Percentiles rank a stretch among this genome's conserved stretches.
These are phyloP conservation scores for Cyclargus thomasi DNA, from an alignment of 1,140 invertebrate genomes.

Conservation along the genomic window DNA sequence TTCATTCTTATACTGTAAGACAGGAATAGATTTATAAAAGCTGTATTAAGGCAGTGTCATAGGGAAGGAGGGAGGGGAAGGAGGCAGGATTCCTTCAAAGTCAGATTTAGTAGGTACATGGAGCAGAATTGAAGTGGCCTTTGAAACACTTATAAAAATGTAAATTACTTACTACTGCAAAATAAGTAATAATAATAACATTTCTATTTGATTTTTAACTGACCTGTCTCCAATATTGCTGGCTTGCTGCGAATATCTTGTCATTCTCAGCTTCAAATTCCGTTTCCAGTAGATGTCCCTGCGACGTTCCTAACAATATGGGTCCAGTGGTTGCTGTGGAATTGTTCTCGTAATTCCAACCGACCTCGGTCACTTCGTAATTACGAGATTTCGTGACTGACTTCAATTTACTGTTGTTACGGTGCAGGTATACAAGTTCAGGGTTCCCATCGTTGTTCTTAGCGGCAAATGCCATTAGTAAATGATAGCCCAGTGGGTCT, in stretches of 20 bases:
- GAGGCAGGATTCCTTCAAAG: no score
- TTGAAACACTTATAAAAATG: no score
- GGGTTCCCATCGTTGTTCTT: slow-evolving; percentile 78
- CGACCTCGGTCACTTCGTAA: slow-evolving; percentile 92
- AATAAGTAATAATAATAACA: no score
- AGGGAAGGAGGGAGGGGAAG: no score
- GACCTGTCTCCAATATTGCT: slow-evolving; percentile 93
- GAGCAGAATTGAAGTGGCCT: no score
- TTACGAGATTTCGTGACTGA: slow-evolving; percentile 81
- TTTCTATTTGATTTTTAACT: slow-evolving; percentile 19
- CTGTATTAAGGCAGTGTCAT: no score
- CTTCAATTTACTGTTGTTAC: slow-evolving; percentile 71
- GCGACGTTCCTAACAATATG: slow-evolving; percentile 92
- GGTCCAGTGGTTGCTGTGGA: slow-evolving; percentile 83
- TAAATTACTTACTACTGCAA: no score
- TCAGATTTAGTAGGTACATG: no score
- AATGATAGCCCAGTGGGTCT: slow-evolving; percentile 90
- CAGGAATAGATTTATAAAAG: no score
- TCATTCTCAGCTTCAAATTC: slow-evolving; percentile 88
- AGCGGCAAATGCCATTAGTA: slow-evolving; percentile 84
- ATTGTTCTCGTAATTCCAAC: slow-evolving; percentile 88
- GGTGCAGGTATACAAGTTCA: slow-evolving; percentile 88
- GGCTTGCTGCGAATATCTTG: slow-evolving; percentile 86
- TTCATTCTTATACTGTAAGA: no score
- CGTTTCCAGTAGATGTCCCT: slow-evolving; percentile 93